phyloP scores from a whole-genome alignment of 1,140 invertebrate genomes.

The Ostrea edulis region DNA sequence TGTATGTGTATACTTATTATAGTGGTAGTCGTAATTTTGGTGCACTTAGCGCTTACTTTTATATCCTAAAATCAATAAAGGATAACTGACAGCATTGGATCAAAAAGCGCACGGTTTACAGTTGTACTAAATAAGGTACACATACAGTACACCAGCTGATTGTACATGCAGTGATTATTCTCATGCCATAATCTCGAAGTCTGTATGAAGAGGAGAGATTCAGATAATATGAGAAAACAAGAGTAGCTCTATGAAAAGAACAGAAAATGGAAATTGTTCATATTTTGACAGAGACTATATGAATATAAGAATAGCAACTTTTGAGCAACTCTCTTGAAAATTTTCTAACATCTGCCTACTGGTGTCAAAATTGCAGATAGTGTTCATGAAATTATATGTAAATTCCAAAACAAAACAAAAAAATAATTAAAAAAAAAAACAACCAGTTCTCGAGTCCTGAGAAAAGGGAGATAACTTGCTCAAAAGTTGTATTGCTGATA shows the following conservation, averaged over 20 bases:
- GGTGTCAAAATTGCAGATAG: background rate
- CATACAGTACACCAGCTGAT: background rate
- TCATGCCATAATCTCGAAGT: conserved; percentile 12
- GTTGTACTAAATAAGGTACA: too few species aligned
- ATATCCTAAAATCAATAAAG: too few species aligned
- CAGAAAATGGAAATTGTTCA: background rate
- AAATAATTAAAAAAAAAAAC: too few species aligned
- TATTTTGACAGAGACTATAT: background rate
- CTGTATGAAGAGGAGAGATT: background rate
- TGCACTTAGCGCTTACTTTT: too few species aligned
- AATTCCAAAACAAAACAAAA: too few species aligned
- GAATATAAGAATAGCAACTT: background rate
- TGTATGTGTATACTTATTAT: too few species aligned
- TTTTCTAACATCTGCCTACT: background rate
- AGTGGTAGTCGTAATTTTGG: too few species aligned
- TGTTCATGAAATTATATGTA: background rate
- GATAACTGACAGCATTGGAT: too few species aligned
- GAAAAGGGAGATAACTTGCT: background rate
- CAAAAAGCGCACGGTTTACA: too few species aligned
- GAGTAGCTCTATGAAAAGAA: background rate
- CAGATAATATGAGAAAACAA: background rate
- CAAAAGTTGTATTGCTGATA: conserved; percentile 5
- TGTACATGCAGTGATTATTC: background rate
- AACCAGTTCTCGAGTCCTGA: background rate
- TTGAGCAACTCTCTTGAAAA: background rate